Evolutionary conservation across 1,140 invertebrate species (phyloP).

Genomic region (Hermatobates lingyangjiaoensis): DNA sequence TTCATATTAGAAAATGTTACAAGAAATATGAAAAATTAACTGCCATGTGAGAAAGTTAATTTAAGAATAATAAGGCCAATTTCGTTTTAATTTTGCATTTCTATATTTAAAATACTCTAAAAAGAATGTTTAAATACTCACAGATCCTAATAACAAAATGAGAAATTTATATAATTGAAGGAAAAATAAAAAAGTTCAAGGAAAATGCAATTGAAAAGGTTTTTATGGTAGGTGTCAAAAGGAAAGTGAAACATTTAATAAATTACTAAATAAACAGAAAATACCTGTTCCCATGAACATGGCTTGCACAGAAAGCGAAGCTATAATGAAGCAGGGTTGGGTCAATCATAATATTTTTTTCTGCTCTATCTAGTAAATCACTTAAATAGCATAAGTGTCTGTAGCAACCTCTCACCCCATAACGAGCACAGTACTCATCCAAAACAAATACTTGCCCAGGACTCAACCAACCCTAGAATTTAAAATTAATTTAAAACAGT

Average conservation of each 20-base stretch:
- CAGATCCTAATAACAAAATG: no score
- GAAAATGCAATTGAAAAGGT: not conserved
- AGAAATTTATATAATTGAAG: not conserved
- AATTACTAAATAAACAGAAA: conserved; percentile 13
- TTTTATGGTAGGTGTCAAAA: not conserved
- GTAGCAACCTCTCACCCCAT: conserved; percentile 92
- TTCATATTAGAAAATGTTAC: no score
- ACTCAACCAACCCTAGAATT: conserved; percentile 88
- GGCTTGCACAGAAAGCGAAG: conserved; percentile 96
- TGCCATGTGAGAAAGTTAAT: no score
- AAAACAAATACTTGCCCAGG: conserved; percentile 95
- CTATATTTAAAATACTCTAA: no score
- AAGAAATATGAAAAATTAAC: no score
- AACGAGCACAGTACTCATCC: conserved; percentile 95
- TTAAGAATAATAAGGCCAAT: no score
- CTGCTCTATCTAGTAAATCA: conserved; percentile 86
- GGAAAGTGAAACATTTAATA: conserved; percentile 4
- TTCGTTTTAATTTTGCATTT: no score
- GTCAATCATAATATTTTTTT: conserved; percentile 90
- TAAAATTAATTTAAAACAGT: conserved; percentile 10
- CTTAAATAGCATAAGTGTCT: conserved; percentile 91
- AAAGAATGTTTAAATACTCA: no score
- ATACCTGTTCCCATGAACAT: conserved; percentile 92
- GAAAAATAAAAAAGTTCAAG: conserved; percentile 1
- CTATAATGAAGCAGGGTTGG: conserved; percentile 96